phyloP scores from a whole-genome alignment of 2,888 invertebrate species.

The Euzophera pinguis region DNA sequence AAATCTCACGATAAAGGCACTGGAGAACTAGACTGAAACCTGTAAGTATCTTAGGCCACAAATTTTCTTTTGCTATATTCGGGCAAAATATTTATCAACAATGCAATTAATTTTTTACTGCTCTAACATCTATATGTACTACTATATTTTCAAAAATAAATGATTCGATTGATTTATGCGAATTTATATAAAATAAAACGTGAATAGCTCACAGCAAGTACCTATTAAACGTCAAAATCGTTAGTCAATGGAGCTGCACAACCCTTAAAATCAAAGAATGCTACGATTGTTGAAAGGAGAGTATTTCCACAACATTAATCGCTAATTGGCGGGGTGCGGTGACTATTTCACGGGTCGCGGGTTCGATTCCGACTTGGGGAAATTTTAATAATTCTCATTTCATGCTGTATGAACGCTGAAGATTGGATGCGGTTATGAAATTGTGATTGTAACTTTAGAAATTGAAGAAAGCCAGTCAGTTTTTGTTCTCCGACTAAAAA shows the following conservation, averaged over 20 bases:
- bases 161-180: no score
- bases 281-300: conserved; percentile 33
- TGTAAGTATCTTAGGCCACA: no score
- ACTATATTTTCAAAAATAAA: no score
- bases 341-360: conserved; percentile 12
- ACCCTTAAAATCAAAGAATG: conserved; percentile 43
- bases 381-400: conserved; percentile 24
- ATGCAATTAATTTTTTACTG: no score
- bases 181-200: no score
- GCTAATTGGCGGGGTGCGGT: conserved; percentile 35
- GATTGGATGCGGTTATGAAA: not conserved
- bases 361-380: conserved; percentile 19
- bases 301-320: conserved; percentile 62
- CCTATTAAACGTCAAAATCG: not conserved
- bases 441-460: not conserved
- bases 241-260: conserved; percentile 20
- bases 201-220: no score
- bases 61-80: no score
- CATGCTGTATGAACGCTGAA: conserved; percentile 3
- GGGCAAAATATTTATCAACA: no score
- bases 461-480: not conserved
- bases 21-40: no score
- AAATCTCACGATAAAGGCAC: no score
- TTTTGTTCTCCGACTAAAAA: no score
- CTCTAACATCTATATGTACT: no score